Evolutionary conservation across 2,888 invertebrate genomes (phyloP), one percentile per base, ranked within the genome.

Genomic region (Nematopogon swammerdamellus): DNA sequence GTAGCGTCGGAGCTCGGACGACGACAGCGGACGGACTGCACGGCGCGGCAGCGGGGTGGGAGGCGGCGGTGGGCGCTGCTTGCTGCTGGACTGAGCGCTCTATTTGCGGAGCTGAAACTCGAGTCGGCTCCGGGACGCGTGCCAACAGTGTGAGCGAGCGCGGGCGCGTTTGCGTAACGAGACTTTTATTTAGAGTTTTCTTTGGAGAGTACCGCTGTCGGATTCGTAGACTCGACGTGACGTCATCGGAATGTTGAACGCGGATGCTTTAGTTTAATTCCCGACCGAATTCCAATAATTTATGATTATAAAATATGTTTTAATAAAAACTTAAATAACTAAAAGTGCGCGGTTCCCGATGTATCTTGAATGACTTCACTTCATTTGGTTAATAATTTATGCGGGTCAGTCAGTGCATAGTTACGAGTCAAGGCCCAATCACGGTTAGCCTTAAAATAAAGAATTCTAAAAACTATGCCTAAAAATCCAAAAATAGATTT

Each of bases 61-160:
- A 57, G 60, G 57, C 48, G 54, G 55, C 54, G 57, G 58, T 55
- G 56, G 56, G 58, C 60, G 69, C 68, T 70, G 65, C 36, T n/a
- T 6, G 36, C 36, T 36, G 36, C 36, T 14, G 14, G 6, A 36
- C 36, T 14, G 14, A 36, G 73, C 70, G 44, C 70, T 68, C 79
- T 79, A 79, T 80, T 79, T 79, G 76, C 67, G 70, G 73, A 60
- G 49, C 47, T 65, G 77, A 71, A 79, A 79, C 70, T 68, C 72
- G 77, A 79, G 75, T 65, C 70, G 75, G 63, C 49, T 60, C 66
- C 65, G 76, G 79, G 76, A 72, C 65, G 68, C 62, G 60, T 75
- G 79, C 79, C 79, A 80, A 72, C 67, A 61, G 60, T 75, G 79
- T 77, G 77, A 80, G 71, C 67, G 61, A 43, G 63, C 45, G 18